Evolutionary conservation across 1,140 invertebrate genomes (phyloP).

Genomic region (Mizuhopecten yessoensis): DNA sequence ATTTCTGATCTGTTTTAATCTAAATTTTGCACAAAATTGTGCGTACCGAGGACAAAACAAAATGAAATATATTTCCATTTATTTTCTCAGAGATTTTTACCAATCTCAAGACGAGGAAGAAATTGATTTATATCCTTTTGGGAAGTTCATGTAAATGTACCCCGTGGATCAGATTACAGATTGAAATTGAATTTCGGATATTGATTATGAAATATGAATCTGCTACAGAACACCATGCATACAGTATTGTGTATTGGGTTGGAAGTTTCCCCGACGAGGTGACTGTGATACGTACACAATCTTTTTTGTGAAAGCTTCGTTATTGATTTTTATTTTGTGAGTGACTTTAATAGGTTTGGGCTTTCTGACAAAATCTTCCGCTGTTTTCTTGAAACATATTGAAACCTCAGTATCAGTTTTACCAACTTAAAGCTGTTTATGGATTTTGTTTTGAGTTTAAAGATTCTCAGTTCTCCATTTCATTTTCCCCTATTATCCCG

Average conservation of each 20-base stretch:
- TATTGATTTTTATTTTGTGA: constrained; percentile 36
- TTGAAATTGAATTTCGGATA: constrained; percentile 5
- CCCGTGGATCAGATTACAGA: neutral
- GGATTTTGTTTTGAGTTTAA: neutral
- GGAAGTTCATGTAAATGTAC: neutral
- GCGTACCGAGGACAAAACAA: neutral
- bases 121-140: neutral
- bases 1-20: neutral
- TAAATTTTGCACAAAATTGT: neutral
- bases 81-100: neutral
- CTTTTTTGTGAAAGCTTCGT: neutral
- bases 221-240: neutral
- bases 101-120: neutral
- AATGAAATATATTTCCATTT: neutral
- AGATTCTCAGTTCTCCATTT: neutral
- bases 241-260: neutral
- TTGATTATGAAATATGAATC: constrained; percentile 35
- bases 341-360: constrained; percentile 38
- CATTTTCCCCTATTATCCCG: too few species aligned
- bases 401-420: neutral
- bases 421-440: neutral
- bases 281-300: neutral
- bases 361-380: constrained; percentile 17
- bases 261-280: neutral
- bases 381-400: constrained; percentile 9